Evolutionary conservation across 2,888 invertebrate genomes (phyloP).

Genomic region (Troides aeacus): DNA sequence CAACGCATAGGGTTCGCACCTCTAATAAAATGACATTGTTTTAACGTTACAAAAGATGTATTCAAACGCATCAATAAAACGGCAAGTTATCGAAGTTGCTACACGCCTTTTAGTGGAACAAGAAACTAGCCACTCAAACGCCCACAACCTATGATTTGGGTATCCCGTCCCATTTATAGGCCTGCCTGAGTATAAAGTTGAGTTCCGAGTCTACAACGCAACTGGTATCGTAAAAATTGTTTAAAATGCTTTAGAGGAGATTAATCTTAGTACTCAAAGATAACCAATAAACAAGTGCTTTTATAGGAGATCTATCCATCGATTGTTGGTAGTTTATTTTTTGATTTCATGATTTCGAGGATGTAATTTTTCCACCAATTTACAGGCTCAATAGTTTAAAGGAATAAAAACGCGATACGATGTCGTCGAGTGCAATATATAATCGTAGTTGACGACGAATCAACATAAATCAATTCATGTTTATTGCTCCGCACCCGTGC

Average conservation of each 20-base stretch:
- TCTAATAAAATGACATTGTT: not conserved
- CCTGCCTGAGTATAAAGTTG: not conserved
- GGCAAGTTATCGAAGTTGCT: no score
- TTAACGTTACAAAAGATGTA: not conserved
- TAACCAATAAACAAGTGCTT: no score
- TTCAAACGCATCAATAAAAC: not conserved
- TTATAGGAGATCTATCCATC: no score
- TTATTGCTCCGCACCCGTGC: constrained; percentile 46
- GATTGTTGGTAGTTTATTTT: no score
- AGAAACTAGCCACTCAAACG: not conserved
- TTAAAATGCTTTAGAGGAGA: no score
- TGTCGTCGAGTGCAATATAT: constrained; percentile 19
- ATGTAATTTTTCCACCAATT: no score
- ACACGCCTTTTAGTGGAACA: not conserved
- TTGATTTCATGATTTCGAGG: no score
- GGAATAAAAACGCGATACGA: constrained; percentile 1
- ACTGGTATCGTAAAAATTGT: not conserved
- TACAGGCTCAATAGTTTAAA: not conserved
- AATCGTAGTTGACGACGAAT: constrained; percentile 22
- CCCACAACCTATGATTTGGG: not conserved
- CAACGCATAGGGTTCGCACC: not conserved
- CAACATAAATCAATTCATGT: constrained; percentile 35
- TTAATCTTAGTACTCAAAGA: no score
- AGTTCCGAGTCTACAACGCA: not conserved
- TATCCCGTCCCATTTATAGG: not conserved